Conservation (phyloP, 1,140 invertebrate species). For the Ceratosolen fusciceps region DNA sequence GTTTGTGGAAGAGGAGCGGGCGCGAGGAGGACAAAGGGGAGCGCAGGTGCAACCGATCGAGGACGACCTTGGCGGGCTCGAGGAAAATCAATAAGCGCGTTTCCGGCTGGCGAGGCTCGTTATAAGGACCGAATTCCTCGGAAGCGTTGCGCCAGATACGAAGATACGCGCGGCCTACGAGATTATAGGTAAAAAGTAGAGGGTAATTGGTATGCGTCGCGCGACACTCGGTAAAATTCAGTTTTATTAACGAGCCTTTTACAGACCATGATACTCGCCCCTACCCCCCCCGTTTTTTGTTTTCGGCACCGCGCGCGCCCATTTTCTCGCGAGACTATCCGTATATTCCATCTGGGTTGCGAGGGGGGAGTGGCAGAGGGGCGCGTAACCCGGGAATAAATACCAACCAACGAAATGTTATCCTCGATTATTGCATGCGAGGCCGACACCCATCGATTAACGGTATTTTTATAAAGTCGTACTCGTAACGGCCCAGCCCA, state of each 20-base stretch:
- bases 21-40: no score
- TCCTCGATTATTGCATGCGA: neutral
- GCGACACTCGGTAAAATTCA: neutral
- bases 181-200: neutral
- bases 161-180: neutral
- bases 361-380: no score
- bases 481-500: neutral
- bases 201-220: conserved; percentile 12
- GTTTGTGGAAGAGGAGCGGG: no score
- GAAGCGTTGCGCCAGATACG: neutral
- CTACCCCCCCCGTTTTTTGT: no score
- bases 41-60: no score
- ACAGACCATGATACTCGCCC: no score
- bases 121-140: neutral
- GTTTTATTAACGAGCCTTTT: conserved; percentile 11
- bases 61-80: no score
- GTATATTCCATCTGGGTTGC: no score
- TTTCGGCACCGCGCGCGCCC: no score
- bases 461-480: neutral
- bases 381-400: neutral
- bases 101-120: no score
- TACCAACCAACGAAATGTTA: neutral
- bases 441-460: neutral
- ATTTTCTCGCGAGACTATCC: conserved; percentile 4
- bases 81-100: neutral